Evolutionary conservation across 2,113 vertebrate species (phyloP).

Genomic region (Emberiza fucata): DNA sequence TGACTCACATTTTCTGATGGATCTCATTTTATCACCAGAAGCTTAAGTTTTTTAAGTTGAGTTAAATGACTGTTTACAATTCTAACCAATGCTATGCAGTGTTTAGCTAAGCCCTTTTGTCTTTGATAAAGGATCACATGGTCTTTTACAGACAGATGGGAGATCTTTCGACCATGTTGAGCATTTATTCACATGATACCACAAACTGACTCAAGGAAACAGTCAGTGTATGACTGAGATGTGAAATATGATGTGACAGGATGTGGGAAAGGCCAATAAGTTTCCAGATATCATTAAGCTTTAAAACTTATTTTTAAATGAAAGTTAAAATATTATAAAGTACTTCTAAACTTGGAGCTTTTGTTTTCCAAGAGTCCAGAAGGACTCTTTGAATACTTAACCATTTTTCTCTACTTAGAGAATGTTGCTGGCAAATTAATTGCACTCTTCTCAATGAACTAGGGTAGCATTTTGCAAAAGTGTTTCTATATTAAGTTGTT

Average conservation of each 20-base stretch:
- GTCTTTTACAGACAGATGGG: not conserved
- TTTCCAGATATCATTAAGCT: not conserved
- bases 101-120: not conserved
- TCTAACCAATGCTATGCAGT: not conserved
- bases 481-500: not conserved
- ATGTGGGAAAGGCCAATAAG: not conserved
- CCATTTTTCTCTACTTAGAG: not conserved
- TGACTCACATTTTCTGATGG: not conserved
- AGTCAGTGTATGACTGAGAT: not conserved
- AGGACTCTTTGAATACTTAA: not conserved
- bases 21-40: not conserved
- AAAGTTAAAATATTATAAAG: not conserved
- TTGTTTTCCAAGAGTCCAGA: not conserved
- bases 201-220: slow-evolving; percentile 16
- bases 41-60: not conserved
- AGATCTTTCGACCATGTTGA: not conserved
- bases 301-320: not conserved
- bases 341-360: not conserved
- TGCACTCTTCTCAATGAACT: not conserved
- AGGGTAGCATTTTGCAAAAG: not conserved
- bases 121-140: not conserved
- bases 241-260: not conserved
- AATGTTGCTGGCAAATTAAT: not conserved
- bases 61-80: not conserved
- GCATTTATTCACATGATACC: not conserved